Conservation (phyloP, 2,888 invertebrate species). For the Nasonia oneida region DNA sequence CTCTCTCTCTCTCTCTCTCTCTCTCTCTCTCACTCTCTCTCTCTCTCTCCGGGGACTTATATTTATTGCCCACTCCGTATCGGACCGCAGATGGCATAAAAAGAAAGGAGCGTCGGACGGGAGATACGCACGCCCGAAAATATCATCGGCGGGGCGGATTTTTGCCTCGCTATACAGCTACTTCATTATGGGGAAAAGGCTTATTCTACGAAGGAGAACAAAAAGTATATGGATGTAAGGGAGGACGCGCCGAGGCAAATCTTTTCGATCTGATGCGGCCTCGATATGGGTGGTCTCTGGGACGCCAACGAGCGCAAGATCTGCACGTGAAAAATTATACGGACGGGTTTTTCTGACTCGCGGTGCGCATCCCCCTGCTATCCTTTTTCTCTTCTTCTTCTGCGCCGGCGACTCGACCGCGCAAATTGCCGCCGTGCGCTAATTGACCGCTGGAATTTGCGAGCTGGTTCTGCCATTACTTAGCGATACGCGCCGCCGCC, state of each 20-base stretch:
- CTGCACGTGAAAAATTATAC: conserved; percentile 54
- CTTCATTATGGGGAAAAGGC: conserved; percentile 19
- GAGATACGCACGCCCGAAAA: conserved; percentile 35
- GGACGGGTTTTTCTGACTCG: conserved; percentile 20
- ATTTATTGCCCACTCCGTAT: conserved; percentile 50
- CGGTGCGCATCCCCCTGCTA: background rate
- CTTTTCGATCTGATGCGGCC: conserved; percentile 42
- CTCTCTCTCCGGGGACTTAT: conserved; percentile 33
- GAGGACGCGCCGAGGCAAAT: conserved; percentile 24
- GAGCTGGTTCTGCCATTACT: background rate
- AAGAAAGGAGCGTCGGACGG: too few relatives aligned
- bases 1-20: conserved; percentile 16
- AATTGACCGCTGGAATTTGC: conserved; percentile 50
- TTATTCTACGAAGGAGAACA: conserved; percentile 24
- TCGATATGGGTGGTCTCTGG: conserved; percentile 58
- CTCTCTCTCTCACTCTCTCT: conserved; percentile 4
- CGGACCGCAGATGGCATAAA: conserved; percentile 44
- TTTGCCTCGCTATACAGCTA: background rate
- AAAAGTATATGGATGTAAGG: background rate
- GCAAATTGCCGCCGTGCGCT: conserved; percentile 46
- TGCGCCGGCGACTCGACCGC: background rate
- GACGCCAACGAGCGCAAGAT: conserved; percentile 29
- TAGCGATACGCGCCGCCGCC: conserved; percentile 1
- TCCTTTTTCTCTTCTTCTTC: background rate
- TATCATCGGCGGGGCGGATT: conserved; percentile 50